Evolutionary conservation across 23 tunicate genomes (phyloP).

Genomic region (Aplidium turbinatum): DNA sequence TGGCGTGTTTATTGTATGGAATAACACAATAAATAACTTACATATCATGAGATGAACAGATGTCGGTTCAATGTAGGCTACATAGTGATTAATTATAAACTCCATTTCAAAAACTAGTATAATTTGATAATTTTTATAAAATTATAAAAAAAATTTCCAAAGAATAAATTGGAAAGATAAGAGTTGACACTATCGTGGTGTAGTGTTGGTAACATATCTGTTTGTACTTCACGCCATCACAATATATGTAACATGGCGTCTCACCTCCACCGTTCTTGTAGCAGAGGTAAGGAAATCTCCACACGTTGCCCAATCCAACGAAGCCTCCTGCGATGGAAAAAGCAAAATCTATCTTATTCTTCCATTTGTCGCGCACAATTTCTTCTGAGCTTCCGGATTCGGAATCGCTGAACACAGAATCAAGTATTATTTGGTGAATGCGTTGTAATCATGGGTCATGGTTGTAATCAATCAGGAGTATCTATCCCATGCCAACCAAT

Average conservation of each 20-base stretch:
- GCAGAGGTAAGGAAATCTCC: conserved; percentile 86
- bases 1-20: too few relatives aligned
- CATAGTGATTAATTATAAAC: neutral
- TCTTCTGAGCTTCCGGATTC: conserved; percentile 2
- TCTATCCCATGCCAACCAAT: too few relatives aligned
- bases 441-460: too few relatives aligned
- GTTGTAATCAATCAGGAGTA: too few relatives aligned
- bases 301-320: conserved; percentile 89
- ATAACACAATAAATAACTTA: too few relatives aligned
- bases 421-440: too few relatives aligned
- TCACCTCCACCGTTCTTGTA: conserved; percentile 80
- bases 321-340: conserved; percentile 86
- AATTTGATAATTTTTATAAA: neutral
- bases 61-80: too few relatives aligned
- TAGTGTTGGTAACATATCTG: neutral
- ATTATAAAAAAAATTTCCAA: neutral
- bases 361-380: conserved; percentile 70
- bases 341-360: conserved; percentile 73
- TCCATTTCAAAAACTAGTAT: neutral
- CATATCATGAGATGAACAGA: too few relatives aligned
- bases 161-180: neutral
- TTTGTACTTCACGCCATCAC: too few relatives aligned
- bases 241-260: too few relatives aligned
- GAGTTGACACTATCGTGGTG: neutral
- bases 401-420: neutral